Evolutionary conservation across 2,888 invertebrate genomes (phyloP), one percentile per base, ranked within the genome.

Genomic region (Marasmarcha lunaedactyla): DNA sequence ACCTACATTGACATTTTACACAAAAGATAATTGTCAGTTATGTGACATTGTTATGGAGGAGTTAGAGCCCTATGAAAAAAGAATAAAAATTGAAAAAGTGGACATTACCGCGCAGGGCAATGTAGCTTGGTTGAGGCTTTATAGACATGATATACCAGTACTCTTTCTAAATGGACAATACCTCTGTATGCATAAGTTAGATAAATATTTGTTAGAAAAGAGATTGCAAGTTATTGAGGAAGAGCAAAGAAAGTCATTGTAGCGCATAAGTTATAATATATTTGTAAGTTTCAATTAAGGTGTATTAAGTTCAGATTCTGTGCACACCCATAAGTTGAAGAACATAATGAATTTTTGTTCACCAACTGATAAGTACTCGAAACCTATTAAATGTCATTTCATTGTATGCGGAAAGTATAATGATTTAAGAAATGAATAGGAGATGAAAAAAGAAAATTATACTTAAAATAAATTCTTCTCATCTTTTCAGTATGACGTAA

Each of bases 61-160:
- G 54, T 66, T 93, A 52, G 71, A 84, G 49, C 71, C 79, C 0
- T 89, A 88, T 54, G 69, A 74, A 49, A 71, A 86, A 42, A 85
- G 87, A 57, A 86, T 92, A 57, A 62, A 79, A 26, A 84, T 95
- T 46, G 74, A 90, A 62, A 89, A 90, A 67, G 87, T 95, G 37
- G 89, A 93, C 67, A 95, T 96, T 37, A 88, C 89, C 11, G 78
- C 85, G 36, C 87, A 87, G 59, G 90, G 89, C 55, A 94, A 95
- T 68, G 59, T 91, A 26, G 79, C 86, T 39, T 94, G 89, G 87
- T 76, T 89, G 42, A 84, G 89, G 43, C 76, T 92, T 35, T 96
- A 94, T 59, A 86, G 89, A 47, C 86, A 90, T 61, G 94, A 96
- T 61, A 95, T 96, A 59, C 95, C 96, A 33, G 95, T 96, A 6